Evolutionary conservation across 2,113 vertebrate genomes (phyloP).

Genomic region (Cygnus buccinator): DNA sequence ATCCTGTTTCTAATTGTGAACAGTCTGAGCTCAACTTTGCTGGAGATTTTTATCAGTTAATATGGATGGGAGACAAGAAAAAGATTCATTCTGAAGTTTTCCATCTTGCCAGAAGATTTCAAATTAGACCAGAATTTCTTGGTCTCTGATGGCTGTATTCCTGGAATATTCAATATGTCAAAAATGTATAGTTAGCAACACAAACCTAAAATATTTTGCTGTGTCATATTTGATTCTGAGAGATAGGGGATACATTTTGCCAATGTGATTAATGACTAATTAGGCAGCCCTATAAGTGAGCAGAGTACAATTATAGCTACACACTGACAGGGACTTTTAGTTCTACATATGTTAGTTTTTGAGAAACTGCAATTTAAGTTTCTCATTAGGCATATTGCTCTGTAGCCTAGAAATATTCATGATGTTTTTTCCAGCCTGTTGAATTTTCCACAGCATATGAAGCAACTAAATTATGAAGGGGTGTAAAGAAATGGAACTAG

Average conservation of each 20-base stretch:
- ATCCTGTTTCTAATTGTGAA: not conserved
- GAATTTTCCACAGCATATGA: slow-evolving; percentile 22
- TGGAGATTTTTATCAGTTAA: not conserved
- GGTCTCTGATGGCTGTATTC: slow-evolving; percentile 25
- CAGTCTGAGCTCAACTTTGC: not conserved
- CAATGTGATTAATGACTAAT: slow-evolving; percentile 51
- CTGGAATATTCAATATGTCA: slow-evolving; percentile 35
- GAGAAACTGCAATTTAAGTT: not conserved
- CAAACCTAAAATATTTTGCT: slow-evolving; percentile 43
- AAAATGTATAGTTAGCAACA: slow-evolving; percentile 4
- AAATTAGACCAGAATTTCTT: slow-evolving; percentile 39
- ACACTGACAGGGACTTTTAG: slow-evolving; percentile 11
- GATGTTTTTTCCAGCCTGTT: not conserved
- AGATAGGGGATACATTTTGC: not conserved
- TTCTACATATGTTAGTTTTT: not conserved
- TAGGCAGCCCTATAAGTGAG: not conserved
- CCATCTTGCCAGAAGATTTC: slow-evolving; percentile 21
- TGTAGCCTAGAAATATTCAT: slow-evolving; percentile 16
- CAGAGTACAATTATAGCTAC: slow-evolving; percentile 8
- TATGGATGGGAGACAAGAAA: not conserved
- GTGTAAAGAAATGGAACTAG: slow-evolving; percentile 8
- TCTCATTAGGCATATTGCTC: slow-evolving; percentile 20
- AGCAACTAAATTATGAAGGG: not conserved
- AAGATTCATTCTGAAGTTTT: slow-evolving; percentile 10
- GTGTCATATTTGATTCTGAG: slow-evolving; percentile 40